Evolutionary conservation across 2,113 vertebrate species (phyloP).

Genomic region (Trochalopteron elliotii): DNA sequence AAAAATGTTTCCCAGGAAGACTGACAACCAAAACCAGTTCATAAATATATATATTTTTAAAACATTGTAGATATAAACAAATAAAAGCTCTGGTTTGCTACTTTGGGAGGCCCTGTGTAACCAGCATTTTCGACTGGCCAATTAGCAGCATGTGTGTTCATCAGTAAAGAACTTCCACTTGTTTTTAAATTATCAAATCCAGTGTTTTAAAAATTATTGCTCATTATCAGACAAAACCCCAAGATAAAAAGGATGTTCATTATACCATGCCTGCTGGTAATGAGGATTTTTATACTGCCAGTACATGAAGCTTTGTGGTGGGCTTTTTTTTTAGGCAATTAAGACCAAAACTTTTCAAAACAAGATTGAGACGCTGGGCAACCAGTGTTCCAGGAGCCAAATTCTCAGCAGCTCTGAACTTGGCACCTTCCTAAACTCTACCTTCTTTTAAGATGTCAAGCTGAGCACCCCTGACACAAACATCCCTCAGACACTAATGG

Average conservation of each 20-base stretch:
- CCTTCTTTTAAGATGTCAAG: background rate
- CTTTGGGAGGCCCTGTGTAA: background rate
- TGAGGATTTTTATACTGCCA: background rate
- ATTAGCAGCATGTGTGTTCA: slow-evolving; percentile 10
- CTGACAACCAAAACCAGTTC: background rate
- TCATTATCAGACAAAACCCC: background rate
- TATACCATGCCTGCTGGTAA: background rate
- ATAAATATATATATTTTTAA: background rate
- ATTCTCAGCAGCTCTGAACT: background rate
- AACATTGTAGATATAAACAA: slow-evolving; percentile 10
- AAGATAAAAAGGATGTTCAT: background rate
- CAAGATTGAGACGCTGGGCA: background rate
- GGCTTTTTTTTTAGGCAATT: background rate
- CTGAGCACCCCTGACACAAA: background rate
- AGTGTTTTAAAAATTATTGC: slow-evolving; percentile 51
- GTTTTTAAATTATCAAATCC: background rate
- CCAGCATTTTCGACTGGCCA: background rate
- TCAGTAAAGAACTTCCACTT: background rate
- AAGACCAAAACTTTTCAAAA: background rate
- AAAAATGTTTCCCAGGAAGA: slow-evolving; percentile 9
- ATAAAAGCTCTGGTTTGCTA: slow-evolving; percentile 34
- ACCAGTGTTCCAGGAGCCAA: background rate
- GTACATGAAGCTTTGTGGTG: background rate
- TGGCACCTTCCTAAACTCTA: background rate
- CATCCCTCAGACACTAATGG: background rate